Conservation (phyloP, 2,888 invertebrate genomes). For the Ommatoiulus sabulosus region DNA sequence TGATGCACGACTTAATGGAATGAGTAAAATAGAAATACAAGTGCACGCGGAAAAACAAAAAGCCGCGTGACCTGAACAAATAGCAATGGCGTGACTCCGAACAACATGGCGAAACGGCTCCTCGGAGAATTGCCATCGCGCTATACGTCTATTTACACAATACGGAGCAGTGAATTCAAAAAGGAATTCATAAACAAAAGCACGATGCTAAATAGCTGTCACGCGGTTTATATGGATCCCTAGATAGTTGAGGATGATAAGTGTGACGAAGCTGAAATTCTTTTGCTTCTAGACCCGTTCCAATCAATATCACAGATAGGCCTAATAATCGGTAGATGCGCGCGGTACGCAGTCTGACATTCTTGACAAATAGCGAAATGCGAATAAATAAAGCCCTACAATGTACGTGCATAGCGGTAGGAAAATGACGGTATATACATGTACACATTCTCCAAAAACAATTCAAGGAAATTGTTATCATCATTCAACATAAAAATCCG, state of each 20-base stretch:
- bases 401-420: background rate
- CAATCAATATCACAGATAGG: conserved; percentile 11
- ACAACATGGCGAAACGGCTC: background rate
- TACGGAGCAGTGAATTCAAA: background rate
- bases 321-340: background rate
- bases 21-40: background rate
- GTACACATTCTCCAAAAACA: too few species aligned
- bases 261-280: conserved; percentile 38
- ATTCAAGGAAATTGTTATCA: background rate
- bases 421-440: background rate
- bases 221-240: conserved; percentile 31
- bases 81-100: background rate
- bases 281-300: background rate
- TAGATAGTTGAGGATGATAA: conserved; percentile 36
- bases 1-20: background rate
- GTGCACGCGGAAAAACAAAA: background rate
- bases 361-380: conserved; percentile 40
- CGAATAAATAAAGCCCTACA: background rate
- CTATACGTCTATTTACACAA: conserved; percentile 13
- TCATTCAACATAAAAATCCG: too few species aligned
- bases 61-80: background rate
- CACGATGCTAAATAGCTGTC: conserved; percentile 9
- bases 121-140: background rate
- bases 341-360: background rate
- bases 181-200: conserved; percentile 17